Evolutionary conservation across 2,113 vertebrate species (phyloP).

Genomic region (Lynx canadensis): DNA sequence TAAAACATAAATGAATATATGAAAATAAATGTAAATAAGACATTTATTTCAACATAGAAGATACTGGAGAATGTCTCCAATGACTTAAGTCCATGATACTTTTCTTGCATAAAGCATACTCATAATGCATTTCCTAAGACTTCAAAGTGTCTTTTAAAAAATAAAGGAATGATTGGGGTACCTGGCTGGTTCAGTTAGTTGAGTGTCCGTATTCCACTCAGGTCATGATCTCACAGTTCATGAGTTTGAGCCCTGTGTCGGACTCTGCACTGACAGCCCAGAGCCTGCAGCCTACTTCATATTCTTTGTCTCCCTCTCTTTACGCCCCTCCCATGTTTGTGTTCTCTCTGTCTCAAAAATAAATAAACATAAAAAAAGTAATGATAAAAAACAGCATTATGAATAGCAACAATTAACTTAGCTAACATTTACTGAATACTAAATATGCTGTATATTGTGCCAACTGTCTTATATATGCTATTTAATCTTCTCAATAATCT

Average conservation of each 20-base stretch:
- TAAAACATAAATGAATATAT: not conserved
- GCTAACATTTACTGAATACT: not conserved
- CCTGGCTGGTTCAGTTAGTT: too few species aligned
- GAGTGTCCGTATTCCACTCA: too few species aligned
- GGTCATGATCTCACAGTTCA: too few species aligned
- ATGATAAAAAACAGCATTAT: not conserved
- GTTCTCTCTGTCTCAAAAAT: too few species aligned
- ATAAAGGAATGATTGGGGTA: too few species aligned
- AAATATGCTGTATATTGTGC: not conserved
- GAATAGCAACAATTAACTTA: not conserved
- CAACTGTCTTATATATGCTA: not conserved
- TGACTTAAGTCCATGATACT: constrained; percentile 10
- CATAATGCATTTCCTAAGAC: not conserved
- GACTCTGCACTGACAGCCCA: too few species aligned
- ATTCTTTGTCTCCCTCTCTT: too few species aligned
- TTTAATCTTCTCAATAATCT: constrained; percentile 13
- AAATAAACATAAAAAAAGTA: not conserved
- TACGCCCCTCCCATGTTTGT: too few species aligned
- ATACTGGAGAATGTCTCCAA: not conserved
- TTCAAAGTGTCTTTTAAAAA: not conserved
- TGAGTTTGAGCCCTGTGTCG: too few species aligned
- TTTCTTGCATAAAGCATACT: not conserved
- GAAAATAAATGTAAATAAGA: not conserved
- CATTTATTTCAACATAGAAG: not conserved
- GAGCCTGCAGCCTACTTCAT: too few species aligned